These are phyloP conservation scores for Potamarius usumacintae DNA, from an alignment of 2,113 vertebrate genomes.

Conservation along the genomic window DNA sequence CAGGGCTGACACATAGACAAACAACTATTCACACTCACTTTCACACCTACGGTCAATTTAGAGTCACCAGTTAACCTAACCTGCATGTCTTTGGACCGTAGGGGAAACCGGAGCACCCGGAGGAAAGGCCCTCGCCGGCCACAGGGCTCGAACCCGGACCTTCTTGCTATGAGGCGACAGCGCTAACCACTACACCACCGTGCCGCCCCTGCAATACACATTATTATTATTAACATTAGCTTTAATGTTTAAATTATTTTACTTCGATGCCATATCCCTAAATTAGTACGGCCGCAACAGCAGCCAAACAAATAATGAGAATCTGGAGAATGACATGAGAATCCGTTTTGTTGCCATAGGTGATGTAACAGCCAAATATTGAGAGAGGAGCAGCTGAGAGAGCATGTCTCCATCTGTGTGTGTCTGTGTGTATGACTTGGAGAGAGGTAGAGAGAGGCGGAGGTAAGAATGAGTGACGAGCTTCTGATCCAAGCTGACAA, in stretches of 20 bases:
- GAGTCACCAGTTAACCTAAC: too few species aligned
- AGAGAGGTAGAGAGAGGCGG: conserved; percentile 43
- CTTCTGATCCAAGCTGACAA: conserved; percentile 60
- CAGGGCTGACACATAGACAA: too few species aligned
- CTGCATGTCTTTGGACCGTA: too few species aligned
- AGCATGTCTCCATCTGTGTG: not conserved
- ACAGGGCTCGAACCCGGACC: too few species aligned
- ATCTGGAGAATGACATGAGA: conserved; percentile 51
- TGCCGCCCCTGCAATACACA: not conserved
- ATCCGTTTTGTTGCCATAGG: conserved; percentile 51
- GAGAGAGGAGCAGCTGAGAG: not conserved
- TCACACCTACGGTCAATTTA: too few species aligned
- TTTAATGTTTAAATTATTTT: not conserved
- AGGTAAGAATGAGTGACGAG: conserved; percentile 39
- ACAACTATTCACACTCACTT: too few species aligned
- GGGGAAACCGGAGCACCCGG: too few species aligned
- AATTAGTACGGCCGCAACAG: conserved; percentile 64
- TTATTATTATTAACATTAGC: conserved; percentile 1
- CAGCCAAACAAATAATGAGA: conserved; percentile 55
- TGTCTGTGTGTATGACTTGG: conserved; percentile 28
- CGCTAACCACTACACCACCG: too few species aligned
- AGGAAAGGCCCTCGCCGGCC: too few species aligned
- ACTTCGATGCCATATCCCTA: conserved; percentile 39
- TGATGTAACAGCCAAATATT: conserved; percentile 21
- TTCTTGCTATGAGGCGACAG: too few species aligned